These are phyloP conservation scores for Amniataba percoides DNA, from an alignment of 2,797 vertebrate genomes.

Conservation along the genomic window DNA sequence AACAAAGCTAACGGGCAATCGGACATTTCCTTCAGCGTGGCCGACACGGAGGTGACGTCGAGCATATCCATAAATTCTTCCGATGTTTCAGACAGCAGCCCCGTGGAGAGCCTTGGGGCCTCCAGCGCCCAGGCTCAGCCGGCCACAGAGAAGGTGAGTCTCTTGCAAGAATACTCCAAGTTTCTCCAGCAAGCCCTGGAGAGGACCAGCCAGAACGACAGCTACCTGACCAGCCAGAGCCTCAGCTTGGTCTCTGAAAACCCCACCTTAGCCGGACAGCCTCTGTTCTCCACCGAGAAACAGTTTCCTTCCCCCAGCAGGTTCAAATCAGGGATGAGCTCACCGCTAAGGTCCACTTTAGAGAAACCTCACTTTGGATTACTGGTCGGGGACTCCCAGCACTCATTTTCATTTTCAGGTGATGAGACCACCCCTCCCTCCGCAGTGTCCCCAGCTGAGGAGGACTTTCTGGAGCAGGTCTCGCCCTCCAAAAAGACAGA, in stretches of 20 bases:
- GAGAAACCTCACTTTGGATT: slow-evolving; percentile 98
- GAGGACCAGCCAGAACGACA: slow-evolving; percentile 99
- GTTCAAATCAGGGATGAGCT: slow-evolving; percentile 96
- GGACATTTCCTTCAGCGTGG: slow-evolving; percentile 96
- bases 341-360: slow-evolving; percentile 93
- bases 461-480: slow-evolving; percentile 98
- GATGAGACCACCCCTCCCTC: slow-evolving; percentile 95
- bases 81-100: slow-evolving; percentile 92
- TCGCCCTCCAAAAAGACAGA: slow-evolving; percentile 98
- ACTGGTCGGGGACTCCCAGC: slow-evolving; percentile 96
- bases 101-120: slow-evolving; percentile 87
- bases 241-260: slow-evolving; percentile 97
- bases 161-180: slow-evolving; percentile 99
- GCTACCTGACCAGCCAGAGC: slow-evolving; percentile 97
- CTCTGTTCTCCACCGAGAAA: slow-evolving; percentile 97
- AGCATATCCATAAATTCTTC: slow-evolving; percentile 98
- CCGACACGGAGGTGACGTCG: slow-evolving; percentile 96
- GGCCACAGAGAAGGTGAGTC: slow-evolving; percentile 95
- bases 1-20: slow-evolving; percentile 97
- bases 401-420: slow-evolving; percentile 97
- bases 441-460: slow-evolving; percentile 93
- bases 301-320: slow-evolving; percentile 94
- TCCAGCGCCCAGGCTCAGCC: slow-evolving; percentile 90
- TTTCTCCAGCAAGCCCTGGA: slow-evolving; percentile 99
- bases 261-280: slow-evolving; percentile 92